Evolutionary conservation across 2,888 invertebrate species (phyloP).

Genomic region (Abscondita cerata): DNA sequence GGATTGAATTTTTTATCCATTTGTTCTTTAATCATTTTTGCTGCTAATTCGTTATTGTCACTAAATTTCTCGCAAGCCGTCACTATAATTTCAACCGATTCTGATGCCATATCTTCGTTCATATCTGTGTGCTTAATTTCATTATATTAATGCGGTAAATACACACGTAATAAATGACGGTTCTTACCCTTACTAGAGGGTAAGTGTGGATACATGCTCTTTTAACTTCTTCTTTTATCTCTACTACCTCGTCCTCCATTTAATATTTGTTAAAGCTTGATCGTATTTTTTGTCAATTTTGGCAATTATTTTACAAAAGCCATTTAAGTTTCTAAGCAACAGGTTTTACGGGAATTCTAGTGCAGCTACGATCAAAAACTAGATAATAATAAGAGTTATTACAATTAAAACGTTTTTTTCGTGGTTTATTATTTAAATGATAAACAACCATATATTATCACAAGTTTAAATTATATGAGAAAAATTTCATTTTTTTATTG

Average conservation of each 20-base stretch:
- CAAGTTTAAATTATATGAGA: no score
- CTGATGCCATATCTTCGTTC: slow-evolving; percentile 90
- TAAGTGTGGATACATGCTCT: slow-evolving; percentile 82
- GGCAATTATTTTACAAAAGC: no score
- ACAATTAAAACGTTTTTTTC: no score
- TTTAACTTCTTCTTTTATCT: slow-evolving; percentile 57
- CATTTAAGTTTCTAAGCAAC: no score
- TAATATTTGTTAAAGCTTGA: no score
- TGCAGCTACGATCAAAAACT: no score
- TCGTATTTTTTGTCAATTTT: no score
- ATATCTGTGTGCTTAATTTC: slow-evolving; percentile 86
- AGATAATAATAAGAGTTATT: no score
- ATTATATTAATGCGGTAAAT: slow-evolving; percentile 15
- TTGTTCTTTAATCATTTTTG: slow-evolving; percentile 90
- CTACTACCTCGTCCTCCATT: slow-evolving; percentile 24
- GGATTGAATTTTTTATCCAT: slow-evolving; percentile 97
- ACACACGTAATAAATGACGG: not conserved
- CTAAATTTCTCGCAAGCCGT: slow-evolving; percentile 93
- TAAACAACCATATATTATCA: no score
- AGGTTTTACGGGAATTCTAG: no score
- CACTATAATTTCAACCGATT: slow-evolving; percentile 89
- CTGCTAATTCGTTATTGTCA: slow-evolving; percentile 86
- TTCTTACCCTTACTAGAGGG: slow-evolving; percentile 79
- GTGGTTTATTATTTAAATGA: no score
- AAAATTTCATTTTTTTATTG: no score